phyloP scores from a whole-genome alignment of 2,797 vertebrate species.

The Tympanoctomys barrerae region DNA sequence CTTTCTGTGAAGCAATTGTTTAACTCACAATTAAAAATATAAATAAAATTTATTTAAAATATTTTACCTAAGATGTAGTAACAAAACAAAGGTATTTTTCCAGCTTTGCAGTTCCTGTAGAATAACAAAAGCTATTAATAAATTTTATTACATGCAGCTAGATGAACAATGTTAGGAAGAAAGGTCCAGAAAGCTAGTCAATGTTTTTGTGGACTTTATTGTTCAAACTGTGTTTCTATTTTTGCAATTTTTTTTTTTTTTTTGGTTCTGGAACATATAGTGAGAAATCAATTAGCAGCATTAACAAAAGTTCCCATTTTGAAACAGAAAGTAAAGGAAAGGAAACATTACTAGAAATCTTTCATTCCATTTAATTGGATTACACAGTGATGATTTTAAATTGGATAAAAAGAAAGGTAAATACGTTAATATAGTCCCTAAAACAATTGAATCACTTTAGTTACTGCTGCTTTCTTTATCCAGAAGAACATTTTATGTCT shows the following conservation, averaged over 20 bases:
- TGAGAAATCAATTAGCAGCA: conserved; percentile 57
- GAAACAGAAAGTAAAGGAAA: conserved; percentile 23
- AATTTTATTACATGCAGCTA: not conserved
- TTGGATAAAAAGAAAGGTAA: conserved; percentile 47
- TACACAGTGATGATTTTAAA: conserved; percentile 47
- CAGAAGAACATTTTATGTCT: conserved; percentile 14
- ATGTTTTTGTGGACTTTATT: conserved; percentile 32
- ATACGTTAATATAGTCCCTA: conserved; percentile 31
- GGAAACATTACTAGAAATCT: not conserved
- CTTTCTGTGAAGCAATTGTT: conserved; percentile 23
- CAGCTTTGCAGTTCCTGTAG: not conserved
- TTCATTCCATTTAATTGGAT: conserved; percentile 58
- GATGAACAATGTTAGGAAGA: not conserved
- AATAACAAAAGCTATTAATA: not conserved
- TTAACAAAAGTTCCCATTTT: conserved; percentile 52
- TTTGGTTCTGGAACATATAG: not conserved
- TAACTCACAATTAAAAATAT: not conserved
- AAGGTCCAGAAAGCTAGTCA: not conserved
- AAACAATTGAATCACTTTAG: conserved; percentile 52
- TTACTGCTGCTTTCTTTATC: conserved; percentile 39
- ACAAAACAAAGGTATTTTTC: not conserved
- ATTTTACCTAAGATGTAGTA: not conserved
- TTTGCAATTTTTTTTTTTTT: conserved; percentile 27
- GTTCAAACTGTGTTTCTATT: conserved; percentile 42
- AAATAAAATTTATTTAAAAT: not conserved